Percentiles rank a stretch among this genome's conserved stretches.
These are phyloP conservation scores for Meandrina meandrites DNA, from an alignment of 92 coral and sea anemone genomes.

Conservation along the genomic window DNA sequence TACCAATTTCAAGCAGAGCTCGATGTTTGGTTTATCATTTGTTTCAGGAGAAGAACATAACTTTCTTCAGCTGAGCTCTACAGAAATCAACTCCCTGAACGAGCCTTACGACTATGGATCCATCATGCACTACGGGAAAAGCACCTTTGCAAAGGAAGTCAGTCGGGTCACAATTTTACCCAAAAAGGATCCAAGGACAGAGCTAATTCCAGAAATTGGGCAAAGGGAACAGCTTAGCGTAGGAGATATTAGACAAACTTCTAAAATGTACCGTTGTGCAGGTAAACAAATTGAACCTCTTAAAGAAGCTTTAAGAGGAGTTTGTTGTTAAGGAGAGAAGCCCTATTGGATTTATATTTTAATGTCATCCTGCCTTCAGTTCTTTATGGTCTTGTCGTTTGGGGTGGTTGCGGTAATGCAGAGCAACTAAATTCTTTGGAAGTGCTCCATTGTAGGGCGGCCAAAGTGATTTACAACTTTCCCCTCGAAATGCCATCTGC, in stretches of 20 bases:
- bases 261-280: conserved; percentile 90
- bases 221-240: conserved; percentile 84
- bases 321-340: no score
- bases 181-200: conserved; percentile 42
- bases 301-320: no score
- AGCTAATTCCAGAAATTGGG: conserved; percentile 81
- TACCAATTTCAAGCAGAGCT: neutral
- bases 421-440: no score
- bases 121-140: conserved; percentile 96
- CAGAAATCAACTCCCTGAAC: conserved; percentile 81
- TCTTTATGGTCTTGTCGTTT: no score
- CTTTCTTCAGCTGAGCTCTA: conserved; percentile 67
- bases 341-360: no score
- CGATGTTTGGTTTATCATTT: neutral
- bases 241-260: conserved; percentile 85
- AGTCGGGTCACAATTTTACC: conserved; percentile 77
- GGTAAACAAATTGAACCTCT: no score
- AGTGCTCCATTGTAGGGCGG: no score
- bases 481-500: no score
- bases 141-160: conserved; percentile 79
- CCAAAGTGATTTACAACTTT: no score
- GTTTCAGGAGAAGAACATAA: conserved; percentile 88
- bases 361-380: no score
- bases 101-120: conserved; percentile 91
- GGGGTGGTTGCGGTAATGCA: no score